These are phyloP conservation scores for Drosophila sproati DNA, from an alignment of 1,140 invertebrate genomes.

Conservation along the genomic window DNA sequence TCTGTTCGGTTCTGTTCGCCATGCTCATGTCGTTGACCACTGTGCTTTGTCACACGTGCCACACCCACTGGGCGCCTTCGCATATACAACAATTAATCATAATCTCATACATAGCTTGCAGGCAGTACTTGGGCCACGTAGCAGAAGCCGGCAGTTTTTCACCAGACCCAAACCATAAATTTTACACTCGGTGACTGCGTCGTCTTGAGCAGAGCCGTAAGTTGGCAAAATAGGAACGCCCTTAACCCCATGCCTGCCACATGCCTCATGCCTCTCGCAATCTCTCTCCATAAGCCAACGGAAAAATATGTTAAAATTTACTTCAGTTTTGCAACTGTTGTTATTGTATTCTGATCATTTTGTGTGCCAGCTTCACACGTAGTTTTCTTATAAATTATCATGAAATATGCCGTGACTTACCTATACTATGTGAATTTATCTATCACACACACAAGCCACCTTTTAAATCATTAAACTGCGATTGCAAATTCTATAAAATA, in stretches of 20 bases:
- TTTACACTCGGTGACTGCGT: constrained; percentile 47
- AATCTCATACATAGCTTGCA: constrained; percentile 69
- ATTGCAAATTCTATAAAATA: background rate
- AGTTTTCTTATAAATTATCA: constrained; percentile 68
- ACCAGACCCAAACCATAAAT: constrained; percentile 69
- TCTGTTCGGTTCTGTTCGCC: constrained; percentile 1
- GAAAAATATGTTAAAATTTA: constrained; percentile 53
- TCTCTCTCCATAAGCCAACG: background rate
- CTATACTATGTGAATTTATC: background rate
- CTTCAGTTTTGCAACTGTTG: constrained; percentile 57
- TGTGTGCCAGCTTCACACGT: constrained; percentile 57
- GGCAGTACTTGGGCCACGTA: constrained; percentile 70
- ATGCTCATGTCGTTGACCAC: constrained; percentile 65
- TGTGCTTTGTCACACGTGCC: constrained; percentile 72
- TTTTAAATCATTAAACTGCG: constrained; percentile 13
- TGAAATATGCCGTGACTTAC: constrained; percentile 63
- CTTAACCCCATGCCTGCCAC: background rate
- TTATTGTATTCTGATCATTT: constrained; percentile 73
- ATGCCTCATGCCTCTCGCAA: background rate
- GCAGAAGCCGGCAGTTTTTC: constrained; percentile 62
- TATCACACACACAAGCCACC: constrained; percentile 1
- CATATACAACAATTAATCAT: constrained; percentile 73
- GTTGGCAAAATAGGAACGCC: background rate
- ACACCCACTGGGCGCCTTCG: constrained; percentile 48
- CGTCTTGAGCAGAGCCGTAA: background rate